Conservation (phyloP, 2,888 invertebrate genomes). For the Conus canariensis region DNA sequence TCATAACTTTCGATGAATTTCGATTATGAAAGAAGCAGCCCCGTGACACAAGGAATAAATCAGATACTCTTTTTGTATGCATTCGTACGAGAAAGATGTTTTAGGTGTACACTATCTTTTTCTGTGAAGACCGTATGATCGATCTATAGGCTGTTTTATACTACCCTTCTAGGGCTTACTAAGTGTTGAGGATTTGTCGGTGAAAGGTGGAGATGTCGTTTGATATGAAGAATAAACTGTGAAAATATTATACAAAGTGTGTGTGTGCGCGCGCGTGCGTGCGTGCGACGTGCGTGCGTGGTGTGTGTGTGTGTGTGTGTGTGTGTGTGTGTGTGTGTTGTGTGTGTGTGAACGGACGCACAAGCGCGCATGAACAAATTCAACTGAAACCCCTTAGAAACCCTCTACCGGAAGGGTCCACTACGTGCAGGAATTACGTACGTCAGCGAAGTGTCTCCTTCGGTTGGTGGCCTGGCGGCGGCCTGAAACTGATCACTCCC, state of each 20-base stretch:
- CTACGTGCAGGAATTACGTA: too few relatives aligned
- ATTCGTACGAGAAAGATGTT: neutral
- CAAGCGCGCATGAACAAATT: neutral
- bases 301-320: neutral
- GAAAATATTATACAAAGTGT: neutral
- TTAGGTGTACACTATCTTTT: neutral
- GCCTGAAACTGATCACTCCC: too few relatives aligned
- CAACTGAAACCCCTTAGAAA: neutral
- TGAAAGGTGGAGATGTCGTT: neutral
- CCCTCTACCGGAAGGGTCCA: too few relatives aligned
- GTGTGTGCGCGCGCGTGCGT: neutral
- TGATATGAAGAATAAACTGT: slow-evolving; percentile 35
- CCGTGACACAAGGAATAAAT: neutral
- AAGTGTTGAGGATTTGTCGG: neutral
- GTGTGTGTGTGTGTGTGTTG: neutral
- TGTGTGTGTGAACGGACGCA: neutral
- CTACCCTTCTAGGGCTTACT: neutral
- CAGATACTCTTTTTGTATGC: neutral
- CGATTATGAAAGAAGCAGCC: neutral
- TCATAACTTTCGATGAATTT: neutral
- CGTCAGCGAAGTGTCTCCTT: too few relatives aligned
- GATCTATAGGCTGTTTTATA: neutral
- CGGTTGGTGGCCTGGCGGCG: too few relatives aligned
- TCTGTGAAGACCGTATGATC: neutral
- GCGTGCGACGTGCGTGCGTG: neutral